Evolutionary conservation across 23 tunicate species (phyloP), one percentile per base, ranked within the genome.

Genomic region (Ciona savignyi): DNA sequence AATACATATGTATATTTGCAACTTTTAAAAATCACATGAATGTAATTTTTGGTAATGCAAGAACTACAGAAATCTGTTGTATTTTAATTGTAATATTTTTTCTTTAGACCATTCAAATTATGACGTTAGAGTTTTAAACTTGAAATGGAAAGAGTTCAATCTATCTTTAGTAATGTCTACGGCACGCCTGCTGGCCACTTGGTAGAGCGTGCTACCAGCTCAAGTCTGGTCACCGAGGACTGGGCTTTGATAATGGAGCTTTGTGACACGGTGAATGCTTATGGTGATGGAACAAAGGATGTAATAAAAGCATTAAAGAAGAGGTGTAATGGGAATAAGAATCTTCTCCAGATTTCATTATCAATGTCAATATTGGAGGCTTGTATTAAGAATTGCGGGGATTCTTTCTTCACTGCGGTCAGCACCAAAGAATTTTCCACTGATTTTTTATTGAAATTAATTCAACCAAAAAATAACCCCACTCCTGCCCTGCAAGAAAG

Each of bases 211-310:
- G 97, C 97, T 1, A 90, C 97, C 27, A 29, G 60, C 23, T 51
- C 77, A 11, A 33, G 70, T 32, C 70, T 83, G 20, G 27, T 70
- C 23, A 31, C 71, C 20, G 97, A 90, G 75, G 86, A 90, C 35
- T 80, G 85, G 85, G 75, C 66, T 25, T 33, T 80, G 32, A 80
- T 75, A 48, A 83, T 81, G 71, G 86, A 83, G 74, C 73, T 84
- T 20, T 83, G 97, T 71, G 86, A 81, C 56, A 70, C 83, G 1
- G 60, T 90, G 0, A 67, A 69, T 49, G 62, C 79, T 33, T 90
- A 90, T 74, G 30, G 60, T 29, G 97, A 90, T 30, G 97, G 97
- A 4, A 74, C 97, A 1, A 90, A 90, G 66, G 97, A 90, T 83
- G 90, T 86, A 23, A 74, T 90, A 24, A 83, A 79, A 70, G 97